A percentile compares a stretch with the other conserved stretches of the same genome.
Evolutionary conservation across 2,888 invertebrate genomes (phyloP).

Genomic region (Macroteleia sp.): DNA sequence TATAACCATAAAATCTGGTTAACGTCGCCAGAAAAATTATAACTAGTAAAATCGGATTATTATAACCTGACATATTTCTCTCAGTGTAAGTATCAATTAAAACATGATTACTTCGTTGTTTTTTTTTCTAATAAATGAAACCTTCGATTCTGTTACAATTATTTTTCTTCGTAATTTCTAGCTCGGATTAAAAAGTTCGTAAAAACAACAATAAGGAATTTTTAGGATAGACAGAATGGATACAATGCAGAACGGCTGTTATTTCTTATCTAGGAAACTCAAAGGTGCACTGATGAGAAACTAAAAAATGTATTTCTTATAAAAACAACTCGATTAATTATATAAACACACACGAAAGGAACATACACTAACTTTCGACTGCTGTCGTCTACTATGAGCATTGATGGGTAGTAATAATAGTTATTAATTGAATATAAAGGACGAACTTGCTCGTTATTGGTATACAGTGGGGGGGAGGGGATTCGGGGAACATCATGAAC

Average conservation of each 20-base stretch:
- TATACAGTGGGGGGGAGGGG: slow-evolving; percentile 50
- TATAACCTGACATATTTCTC: too few relatives aligned
- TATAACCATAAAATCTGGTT: too few relatives aligned
- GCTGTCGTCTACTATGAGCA: slow-evolving; percentile 62
- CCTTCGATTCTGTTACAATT: slow-evolving; percentile 7
- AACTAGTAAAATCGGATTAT: too few relatives aligned
- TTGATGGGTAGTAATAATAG: slow-evolving; percentile 63
- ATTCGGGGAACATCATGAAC: neutral
- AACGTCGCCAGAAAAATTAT: too few relatives aligned
- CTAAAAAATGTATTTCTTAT: slow-evolving; percentile 61
- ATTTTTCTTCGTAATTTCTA: slow-evolving; percentile 45
- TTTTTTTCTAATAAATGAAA: too few relatives aligned
- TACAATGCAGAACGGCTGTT: slow-evolving; percentile 56
- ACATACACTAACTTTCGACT: slow-evolving; percentile 56
- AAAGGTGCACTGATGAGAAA: slow-evolving; percentile 81
- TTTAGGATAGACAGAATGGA: slow-evolving; percentile 42
- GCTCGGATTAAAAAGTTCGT: slow-evolving; percentile 17
- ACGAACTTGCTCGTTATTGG: slow-evolving; percentile 65
- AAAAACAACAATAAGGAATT: slow-evolving; percentile 44
- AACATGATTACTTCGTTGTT: too few relatives aligned
- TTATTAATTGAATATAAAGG: slow-evolving; percentile 57
- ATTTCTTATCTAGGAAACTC: slow-evolving; percentile 74
- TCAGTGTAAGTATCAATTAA: too few relatives aligned
- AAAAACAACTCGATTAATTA: slow-evolving; percentile 60
- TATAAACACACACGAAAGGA: slow-evolving; percentile 58